Conservation (phyloP, 2,888 invertebrate species). For the Eulithis prunata region DNA sequence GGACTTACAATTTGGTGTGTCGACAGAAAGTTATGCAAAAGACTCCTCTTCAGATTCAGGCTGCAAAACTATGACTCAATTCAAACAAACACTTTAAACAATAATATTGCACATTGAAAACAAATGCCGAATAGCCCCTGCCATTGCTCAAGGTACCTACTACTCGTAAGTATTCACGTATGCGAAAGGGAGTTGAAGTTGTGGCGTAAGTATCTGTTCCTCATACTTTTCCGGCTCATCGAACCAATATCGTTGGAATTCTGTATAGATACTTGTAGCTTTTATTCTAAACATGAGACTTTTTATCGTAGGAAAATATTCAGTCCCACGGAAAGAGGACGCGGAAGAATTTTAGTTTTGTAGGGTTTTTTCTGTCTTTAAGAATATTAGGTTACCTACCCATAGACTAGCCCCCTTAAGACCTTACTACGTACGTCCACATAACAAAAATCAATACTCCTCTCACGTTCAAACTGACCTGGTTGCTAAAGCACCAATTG, state of each 20-base stretch:
- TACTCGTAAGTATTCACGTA: too few relatives aligned
- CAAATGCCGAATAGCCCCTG: slow-evolving; percentile 22
- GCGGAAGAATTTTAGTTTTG: too few relatives aligned
- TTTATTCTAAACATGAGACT: too few relatives aligned
- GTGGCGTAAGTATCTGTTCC: too few relatives aligned
- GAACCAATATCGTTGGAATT: too few relatives aligned
- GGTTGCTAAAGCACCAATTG: slow-evolving; percentile 57
- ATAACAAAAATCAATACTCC: slow-evolving; percentile 31
- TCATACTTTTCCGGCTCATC: too few relatives aligned
- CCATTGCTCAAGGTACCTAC: slow-evolving; percentile 12
- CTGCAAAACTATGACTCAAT: slow-evolving; percentile 12
- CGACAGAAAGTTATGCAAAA: slow-evolving; percentile 12
- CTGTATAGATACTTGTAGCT: too few relatives aligned
- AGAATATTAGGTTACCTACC: too few relatives aligned
- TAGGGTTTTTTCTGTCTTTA: too few relatives aligned
- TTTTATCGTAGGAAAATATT: too few relatives aligned
- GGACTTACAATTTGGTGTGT: slow-evolving; percentile 1
- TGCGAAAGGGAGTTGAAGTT: too few relatives aligned
- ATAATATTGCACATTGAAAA: slow-evolving; percentile 25
- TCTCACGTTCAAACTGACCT: slow-evolving; percentile 56
- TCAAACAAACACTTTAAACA: slow-evolving; percentile 24
- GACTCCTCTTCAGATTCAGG: slow-evolving; percentile 10
- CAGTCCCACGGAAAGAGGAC: too few relatives aligned
- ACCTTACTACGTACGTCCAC: slow-evolving; percentile 12
- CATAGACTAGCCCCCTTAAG: background rate